Evolutionary conservation across 2,888 invertebrate species (phyloP).

Genomic region (Drosophila pseudotalamancana): DNA sequence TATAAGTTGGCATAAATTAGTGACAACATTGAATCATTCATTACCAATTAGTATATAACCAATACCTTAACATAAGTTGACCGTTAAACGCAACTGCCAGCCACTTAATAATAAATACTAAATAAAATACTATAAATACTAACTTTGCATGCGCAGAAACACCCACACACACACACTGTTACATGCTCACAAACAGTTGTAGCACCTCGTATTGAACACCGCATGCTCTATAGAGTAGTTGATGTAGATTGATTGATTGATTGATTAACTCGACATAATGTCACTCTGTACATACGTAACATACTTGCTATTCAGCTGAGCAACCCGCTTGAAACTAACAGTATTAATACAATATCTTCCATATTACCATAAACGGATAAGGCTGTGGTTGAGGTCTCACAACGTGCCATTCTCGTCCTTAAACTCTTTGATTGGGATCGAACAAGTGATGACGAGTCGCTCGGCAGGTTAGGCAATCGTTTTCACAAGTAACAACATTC

Average conservation of each 20-base stretch:
- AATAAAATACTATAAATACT: constrained; percentile 4
- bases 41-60: background rate
- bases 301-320: constrained; percentile 16
- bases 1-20: too few relatives aligned
- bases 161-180: constrained; percentile 7
- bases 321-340: constrained; percentile 37
- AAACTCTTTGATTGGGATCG: constrained; percentile 96
- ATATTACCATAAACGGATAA: constrained; percentile 77
- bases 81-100: constrained; percentile 3
- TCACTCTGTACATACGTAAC: constrained; percentile 41
- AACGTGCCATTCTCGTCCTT: constrained; percentile 86
- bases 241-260: constrained; percentile 32
- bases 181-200: constrained; percentile 21
- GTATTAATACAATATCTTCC: constrained; percentile 57
- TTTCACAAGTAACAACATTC: constrained; percentile 29
- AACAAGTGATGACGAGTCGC: constrained; percentile 94
- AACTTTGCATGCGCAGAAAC: constrained; percentile 39
- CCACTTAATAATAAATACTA: constrained; percentile 1
- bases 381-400: constrained; percentile 87
- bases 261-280: constrained; percentile 12
- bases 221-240: constrained; percentile 39
- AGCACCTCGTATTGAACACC: constrained; percentile 47
- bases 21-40: background rate
- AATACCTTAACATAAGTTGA: background rate
- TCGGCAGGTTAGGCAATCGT: constrained; percentile 91